phyloP scores from a whole-genome alignment of 2,888 invertebrate genomes.

The Idaea aversata region DNA sequence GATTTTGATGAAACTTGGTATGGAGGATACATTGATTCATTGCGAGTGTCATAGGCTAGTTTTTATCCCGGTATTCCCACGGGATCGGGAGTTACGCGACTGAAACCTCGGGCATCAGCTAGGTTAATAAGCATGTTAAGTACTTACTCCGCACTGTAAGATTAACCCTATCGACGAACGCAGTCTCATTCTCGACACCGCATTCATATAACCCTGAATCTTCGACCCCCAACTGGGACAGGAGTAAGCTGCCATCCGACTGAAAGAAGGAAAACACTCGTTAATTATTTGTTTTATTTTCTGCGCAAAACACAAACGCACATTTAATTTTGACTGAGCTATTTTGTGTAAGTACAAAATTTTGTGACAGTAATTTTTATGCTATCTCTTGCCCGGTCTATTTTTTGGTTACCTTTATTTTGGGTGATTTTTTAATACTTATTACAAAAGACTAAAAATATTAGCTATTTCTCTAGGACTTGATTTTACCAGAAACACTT shows the following conservation, averaged over 20 bases:
- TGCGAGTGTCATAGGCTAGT: no score
- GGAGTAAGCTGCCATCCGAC: slow-evolving; percentile 67
- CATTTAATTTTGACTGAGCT: background rate
- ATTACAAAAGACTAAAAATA: no score
- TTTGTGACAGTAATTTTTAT: no score
- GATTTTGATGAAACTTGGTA: no score
- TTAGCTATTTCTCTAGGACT: no score
- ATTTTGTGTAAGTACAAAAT: background rate
- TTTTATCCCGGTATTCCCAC: no score
- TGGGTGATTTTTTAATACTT: no score
- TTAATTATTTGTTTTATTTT: background rate
- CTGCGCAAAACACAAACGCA: background rate
- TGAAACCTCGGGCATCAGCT: background rate
- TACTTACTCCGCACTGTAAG: slow-evolving; percentile 70
- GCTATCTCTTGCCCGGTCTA: no score
- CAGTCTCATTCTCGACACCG: slow-evolving; percentile 71
- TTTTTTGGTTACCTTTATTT: no score
- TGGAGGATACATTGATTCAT: no score
- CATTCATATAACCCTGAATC: slow-evolving; percentile 75
- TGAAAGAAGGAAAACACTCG: slow-evolving; percentile 45
- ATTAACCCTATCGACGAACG: slow-evolving; percentile 68
- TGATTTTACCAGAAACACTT: no score
- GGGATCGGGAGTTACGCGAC: no score
- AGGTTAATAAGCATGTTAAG: background rate
- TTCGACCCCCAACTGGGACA: slow-evolving; percentile 57